Conservation (phyloP, 1,140 invertebrate species). For the Schlechtendalia chinensis region DNA sequence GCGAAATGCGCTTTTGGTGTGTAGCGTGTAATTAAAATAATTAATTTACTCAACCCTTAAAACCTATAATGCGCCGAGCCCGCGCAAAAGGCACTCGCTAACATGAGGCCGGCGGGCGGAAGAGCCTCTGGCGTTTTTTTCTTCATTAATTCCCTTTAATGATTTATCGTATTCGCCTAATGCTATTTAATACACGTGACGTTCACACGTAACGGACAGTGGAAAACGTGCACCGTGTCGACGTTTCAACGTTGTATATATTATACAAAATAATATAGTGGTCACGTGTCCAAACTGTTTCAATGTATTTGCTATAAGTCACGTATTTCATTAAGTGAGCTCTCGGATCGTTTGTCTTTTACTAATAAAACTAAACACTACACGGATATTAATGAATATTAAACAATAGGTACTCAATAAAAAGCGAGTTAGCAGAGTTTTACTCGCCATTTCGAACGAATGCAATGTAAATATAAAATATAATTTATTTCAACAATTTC, state of each 20-base stretch:
- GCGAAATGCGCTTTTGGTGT: not conserved
- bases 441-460: no score
- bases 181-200: not conserved
- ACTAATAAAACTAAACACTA: no score
- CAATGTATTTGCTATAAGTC: not conserved
- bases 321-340: no score
- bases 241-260: not conserved
- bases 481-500: no score
- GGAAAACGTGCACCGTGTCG: not conserved
- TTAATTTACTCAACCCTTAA: conserved; percentile 23
- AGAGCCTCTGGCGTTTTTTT: not conserved
- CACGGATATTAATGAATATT: no score
- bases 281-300: not conserved
- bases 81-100: not conserved
- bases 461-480: no score
- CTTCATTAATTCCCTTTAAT: not conserved
- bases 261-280: not conserved
- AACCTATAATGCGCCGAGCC: not conserved
- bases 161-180: not conserved
- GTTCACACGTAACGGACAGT: not conserved
- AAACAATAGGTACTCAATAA: no score
- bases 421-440: no score
- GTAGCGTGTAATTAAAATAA: conserved; percentile 22
- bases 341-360: no score
- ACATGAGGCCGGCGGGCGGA: not conserved